A percentile compares a stretch with the other conserved stretches of the same genome.
Conservation (phyloP, 2,888 invertebrate species). For the Chloroclysta siterata region DNA sequence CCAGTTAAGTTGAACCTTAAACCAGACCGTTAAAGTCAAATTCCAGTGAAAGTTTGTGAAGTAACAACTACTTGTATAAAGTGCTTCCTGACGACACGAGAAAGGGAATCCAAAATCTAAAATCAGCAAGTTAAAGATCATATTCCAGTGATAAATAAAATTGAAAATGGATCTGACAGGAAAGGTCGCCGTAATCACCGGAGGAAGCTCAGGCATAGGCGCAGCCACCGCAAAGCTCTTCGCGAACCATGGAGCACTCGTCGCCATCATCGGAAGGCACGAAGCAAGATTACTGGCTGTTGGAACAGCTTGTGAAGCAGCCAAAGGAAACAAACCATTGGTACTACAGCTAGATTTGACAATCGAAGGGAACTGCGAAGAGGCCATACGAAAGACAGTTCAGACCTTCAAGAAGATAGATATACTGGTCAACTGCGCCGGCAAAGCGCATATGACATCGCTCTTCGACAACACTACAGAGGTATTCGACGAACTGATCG, state of each 20-base stretch:
- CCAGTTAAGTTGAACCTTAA: neutral
- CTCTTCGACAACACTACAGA: conserved; percentile 63
- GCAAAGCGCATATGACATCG: conserved; percentile 57
- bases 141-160: conserved; percentile 6
- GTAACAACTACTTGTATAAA: neutral
- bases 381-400: conserved; percentile 58
- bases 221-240: conserved; percentile 65
- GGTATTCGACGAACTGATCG: conserved; percentile 61
- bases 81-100: neutral
- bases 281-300: conserved; percentile 56
- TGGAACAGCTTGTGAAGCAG: conserved; percentile 52
- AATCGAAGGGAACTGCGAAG: conserved; percentile 57
- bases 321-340: conserved; percentile 53
- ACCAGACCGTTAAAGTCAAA: neutral
- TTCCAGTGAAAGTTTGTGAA: neutral
- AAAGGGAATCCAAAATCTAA: neutral
- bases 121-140: neutral
- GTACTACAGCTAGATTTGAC: conserved; percentile 60
- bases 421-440: conserved; percentile 64
- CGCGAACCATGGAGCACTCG: conserved; percentile 56
- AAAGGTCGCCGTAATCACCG: conserved; percentile 65
- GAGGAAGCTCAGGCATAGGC: conserved; percentile 69
- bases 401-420: conserved; percentile 59
- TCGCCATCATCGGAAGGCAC: conserved; percentile 63
- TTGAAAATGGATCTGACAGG: conserved; percentile 57